Evolutionary conservation across 23 tunicate species (phyloP), one percentile per base, ranked within the genome.

Genomic region (Ascidia mentula): DNA sequence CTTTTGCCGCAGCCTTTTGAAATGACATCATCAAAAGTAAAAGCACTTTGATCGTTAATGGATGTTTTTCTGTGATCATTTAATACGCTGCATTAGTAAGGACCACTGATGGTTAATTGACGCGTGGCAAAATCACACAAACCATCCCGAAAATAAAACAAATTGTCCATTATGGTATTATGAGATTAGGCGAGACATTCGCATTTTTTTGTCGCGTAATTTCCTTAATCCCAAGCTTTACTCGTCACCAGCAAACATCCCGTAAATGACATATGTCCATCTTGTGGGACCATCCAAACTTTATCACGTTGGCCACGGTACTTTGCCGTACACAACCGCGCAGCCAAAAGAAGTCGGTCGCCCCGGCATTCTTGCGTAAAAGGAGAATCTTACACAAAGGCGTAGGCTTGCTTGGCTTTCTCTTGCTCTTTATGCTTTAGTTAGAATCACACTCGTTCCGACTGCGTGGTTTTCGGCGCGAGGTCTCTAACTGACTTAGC

Each of bases 361-460:
- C 65, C 65, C 65, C 65, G 65, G 65, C 7, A 53, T 5, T 53
- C 24, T 53, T 6, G 65, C 65, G 65, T 5, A 53, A 53, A 53
- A 3, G 13, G 24, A 53, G 2, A 3, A 53, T 1, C 65, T 53
- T n/a, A n/a, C n/a, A n/a, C n/a, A n/a, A 53, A 53, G 13, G 28
- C 28, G 28, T 53, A 53, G 22, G 65, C 65, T 26, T 26, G 22
- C 28, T 28, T 53, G 65, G 24, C 22, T 53, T 53, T 53, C 65
- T 9, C 65, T 53, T 9, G 15, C 24, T 53, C 65, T 53, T 28
- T 53, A 9, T 53, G 22, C 65, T 9, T 53, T 53, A 20, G 65
- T 53, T 53, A 53, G 65, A 53, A 53, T 53, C 65, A 53, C 65
- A 53, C 65, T 9, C 65, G 65, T 53, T 53, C 65, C 65, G 65